These are phyloP conservation scores for Drepanosiphum platanoidis DNA, from an alignment of 2,888 invertebrate genomes.

Conservation along the genomic window DNA sequence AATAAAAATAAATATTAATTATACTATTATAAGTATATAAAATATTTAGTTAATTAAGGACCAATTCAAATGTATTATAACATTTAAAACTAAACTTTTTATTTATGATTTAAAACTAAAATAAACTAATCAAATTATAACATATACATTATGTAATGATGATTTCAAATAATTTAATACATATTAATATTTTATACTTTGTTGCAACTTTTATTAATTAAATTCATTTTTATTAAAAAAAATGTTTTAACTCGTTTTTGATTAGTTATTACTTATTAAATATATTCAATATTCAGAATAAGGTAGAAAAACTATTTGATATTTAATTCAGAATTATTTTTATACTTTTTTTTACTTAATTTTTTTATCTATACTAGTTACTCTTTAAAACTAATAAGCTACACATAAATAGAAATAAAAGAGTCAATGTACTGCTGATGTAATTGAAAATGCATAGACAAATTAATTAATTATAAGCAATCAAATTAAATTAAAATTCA, in stretches of 20 bases:
- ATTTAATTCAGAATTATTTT: too few species aligned
- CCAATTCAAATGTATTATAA: neutral
- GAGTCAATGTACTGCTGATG: neutral
- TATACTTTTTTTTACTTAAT: too few species aligned
- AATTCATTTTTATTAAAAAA: neutral
- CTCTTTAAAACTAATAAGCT: too few species aligned
- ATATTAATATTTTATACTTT: too few species aligned
- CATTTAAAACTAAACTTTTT: neutral
- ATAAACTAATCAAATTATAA: neutral
- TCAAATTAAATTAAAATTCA: neutral
- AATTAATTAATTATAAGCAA: neutral
- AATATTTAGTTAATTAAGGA: neutral
- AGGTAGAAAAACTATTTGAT: too few species aligned
- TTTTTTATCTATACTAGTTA: too few species aligned
- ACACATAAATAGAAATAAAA: neutral
- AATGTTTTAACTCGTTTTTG: too few species aligned
- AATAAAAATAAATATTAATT: constrained; percentile 47
- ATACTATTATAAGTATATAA: neutral
- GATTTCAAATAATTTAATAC: neutral
- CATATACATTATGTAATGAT: neutral
- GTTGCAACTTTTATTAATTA: neutral
- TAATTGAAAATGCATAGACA: neutral
- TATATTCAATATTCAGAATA: too few species aligned
- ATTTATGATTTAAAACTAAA: too few species aligned
- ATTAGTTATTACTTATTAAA: too few species aligned